These are phyloP conservation scores for Emydocephalus ijimae DNA, from an alignment of 2,113 vertebrate species.

Conservation along the genomic window DNA sequence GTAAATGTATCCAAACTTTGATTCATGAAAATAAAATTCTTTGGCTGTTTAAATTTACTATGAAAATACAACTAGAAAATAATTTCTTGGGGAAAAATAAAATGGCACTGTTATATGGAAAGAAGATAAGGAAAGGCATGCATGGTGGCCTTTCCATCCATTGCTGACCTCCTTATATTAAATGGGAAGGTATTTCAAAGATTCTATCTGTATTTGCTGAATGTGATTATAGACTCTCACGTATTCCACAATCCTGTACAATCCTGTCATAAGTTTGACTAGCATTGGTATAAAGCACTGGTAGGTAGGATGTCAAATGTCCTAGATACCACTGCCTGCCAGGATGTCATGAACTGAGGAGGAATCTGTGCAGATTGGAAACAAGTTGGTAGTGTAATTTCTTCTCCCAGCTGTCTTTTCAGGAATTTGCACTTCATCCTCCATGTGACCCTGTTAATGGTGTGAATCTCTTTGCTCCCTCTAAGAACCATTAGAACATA, in stretches of 20 bases:
- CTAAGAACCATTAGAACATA: neutral
- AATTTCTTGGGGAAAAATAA: conserved; percentile 28
- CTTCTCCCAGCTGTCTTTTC: neutral
- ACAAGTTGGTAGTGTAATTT: neutral
- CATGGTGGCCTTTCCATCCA: conserved; percentile 29
- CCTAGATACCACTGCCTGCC: no score
- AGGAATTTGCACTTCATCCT: neutral
- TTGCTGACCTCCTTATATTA: neutral
- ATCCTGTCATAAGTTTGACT: conserved; percentile 21
- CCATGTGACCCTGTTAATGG: neutral
- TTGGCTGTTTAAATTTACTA: conserved; percentile 28
- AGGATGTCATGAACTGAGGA: neutral
- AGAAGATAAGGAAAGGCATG: conserved; percentile 21
- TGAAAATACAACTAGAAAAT: conserved; percentile 41
- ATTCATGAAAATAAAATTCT: conserved; percentile 1
- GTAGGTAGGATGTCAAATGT: neutral
- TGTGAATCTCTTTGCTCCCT: neutral
- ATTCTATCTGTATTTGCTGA: neutral
- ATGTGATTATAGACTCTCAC: neutral
- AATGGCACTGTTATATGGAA: conserved; percentile 43
- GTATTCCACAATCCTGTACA: neutral
- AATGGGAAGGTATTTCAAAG: neutral
- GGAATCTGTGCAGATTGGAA: neutral
- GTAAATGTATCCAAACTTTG: conserved; percentile 12
- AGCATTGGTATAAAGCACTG: neutral